Evolutionary conservation across 2,113 vertebrate genomes (phyloP), one percentile per base, ranked within the genome.

Genomic region (Pelobates fuscus): DNA sequence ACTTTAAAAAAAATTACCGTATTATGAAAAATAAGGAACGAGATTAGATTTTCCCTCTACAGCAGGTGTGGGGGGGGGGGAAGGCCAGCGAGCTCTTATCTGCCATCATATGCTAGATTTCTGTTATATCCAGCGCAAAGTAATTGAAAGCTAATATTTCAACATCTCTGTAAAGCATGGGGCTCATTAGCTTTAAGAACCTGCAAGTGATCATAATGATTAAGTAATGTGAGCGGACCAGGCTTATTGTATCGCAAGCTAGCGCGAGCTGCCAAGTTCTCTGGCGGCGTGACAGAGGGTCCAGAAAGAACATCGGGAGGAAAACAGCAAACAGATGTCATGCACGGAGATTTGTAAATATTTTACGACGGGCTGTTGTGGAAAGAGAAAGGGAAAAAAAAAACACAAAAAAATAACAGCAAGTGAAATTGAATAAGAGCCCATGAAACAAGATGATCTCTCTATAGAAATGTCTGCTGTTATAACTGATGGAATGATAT

Each of bases 321-420:
- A 82, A 81, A 85, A 84, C 1, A 83, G 83, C 79, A 66, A 86
- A 81, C 84, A 89, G 85, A 89, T 88, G 86, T 82, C 81, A 85
- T 71, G 80, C 84, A 81, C 77, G 78, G 79, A 80, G 54, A 0
- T 81, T 83, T 83, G 84, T 88, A 81, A 85, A 89, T 89, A 85
- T 89, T 87, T 85, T 77, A 87, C 60, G 44, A 77, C 0, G 0
- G 78, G 69, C 78, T 25, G 75, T 44, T 52, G 74, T 83, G 82
- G 84, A 71, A 81, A 70, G 64, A 70, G 83, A 77, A 79, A 66
- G n/a, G 23, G 5, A 20, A 24, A 41, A n/a, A n/a, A n/a, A n/a
- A n/a, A n/a, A n/a, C n/a, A n/a, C n/a, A 24, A 32, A 12, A 27
- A 27, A 20, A 58, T 27, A 46, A 11, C 4, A 5, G 23, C n/a